Percentiles rank a stretch among this genome's conserved stretches.
Evolutionary conservation across 1,140 invertebrate species (phyloP).

Genomic region (Andrena cerasifolii): DNA sequence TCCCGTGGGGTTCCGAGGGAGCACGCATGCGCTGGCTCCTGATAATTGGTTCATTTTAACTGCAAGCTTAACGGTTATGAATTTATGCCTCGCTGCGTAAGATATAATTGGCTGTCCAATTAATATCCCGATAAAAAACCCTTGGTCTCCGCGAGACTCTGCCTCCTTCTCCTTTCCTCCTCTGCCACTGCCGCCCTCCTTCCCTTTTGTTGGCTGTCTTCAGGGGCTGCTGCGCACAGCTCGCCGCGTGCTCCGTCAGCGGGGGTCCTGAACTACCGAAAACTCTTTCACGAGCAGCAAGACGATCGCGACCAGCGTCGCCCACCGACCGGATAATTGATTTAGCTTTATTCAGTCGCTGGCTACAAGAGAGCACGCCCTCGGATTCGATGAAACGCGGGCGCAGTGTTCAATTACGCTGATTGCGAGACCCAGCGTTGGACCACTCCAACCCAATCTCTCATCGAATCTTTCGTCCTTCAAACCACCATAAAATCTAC

Average conservation of each 20-base stretch:
- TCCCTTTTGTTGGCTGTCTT: neutral
- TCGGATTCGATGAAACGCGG: constrained; percentile 1
- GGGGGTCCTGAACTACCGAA: constrained; percentile 65
- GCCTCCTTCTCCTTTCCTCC: neutral
- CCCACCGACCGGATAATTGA: constrained; percentile 64
- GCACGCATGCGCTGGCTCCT: constrained; percentile 43
- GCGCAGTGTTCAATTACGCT: no score
- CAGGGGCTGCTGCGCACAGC: neutral
- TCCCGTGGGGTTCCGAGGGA: constrained; percentile 12
- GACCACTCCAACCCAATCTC: no score
- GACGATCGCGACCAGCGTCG: constrained; percentile 23
- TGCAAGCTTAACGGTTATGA: constrained; percentile 71
- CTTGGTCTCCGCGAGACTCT: constrained; percentile 15
- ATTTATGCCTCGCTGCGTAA: constrained; percentile 75
- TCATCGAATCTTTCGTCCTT: no score
- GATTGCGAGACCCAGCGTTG: no score
- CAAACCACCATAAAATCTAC: no score
- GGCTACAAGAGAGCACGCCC: no score
- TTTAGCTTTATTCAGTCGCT: no score
- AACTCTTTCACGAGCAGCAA: constrained; percentile 30
- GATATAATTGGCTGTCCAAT: constrained; percentile 78
- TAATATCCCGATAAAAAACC: constrained; percentile 76
- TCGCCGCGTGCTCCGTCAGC: constrained; percentile 59
- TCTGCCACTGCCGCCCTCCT: neutral
- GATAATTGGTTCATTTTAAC: constrained; percentile 74